Conservation (phyloP, 2,888 invertebrate species). For the Eristalinus sepulchralis region DNA sequence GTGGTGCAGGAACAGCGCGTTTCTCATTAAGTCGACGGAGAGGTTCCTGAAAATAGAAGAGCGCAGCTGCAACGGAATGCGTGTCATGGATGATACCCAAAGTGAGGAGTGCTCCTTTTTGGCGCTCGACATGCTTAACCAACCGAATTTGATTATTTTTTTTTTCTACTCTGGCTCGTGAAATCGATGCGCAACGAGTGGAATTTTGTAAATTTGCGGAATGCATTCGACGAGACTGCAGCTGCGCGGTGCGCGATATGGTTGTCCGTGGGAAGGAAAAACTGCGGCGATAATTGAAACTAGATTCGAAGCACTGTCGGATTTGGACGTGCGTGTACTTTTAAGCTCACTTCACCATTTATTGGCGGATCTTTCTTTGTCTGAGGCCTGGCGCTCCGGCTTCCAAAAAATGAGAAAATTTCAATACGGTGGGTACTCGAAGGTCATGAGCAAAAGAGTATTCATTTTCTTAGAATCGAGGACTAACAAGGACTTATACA, state of each 20-base stretch:
- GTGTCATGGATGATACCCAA: background rate
- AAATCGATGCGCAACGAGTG: background rate
- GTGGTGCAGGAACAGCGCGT: constrained; percentile 10
- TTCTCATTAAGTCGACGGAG: constrained; percentile 60
- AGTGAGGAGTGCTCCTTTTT: background rate
- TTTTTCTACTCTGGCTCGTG: background rate
- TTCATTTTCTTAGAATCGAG: too few species aligned
- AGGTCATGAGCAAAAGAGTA: too few species aligned
- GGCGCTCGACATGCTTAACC: background rate
- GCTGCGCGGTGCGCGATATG: background rate
- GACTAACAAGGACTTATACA: too few species aligned
- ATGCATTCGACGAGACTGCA: background rate
- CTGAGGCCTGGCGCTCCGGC: background rate
- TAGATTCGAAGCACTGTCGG: background rate
- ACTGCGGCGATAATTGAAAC: background rate
- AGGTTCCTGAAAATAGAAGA: constrained; percentile 46
- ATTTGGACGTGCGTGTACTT: background rate
- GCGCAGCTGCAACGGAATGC: constrained; percentile 13
- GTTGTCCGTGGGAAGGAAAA: background rate
- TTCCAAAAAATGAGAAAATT: too few species aligned
- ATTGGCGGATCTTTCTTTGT: background rate
- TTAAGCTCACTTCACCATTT: background rate
- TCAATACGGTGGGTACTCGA: too few species aligned
- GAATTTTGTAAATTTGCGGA: background rate
- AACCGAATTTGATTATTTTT: background rate